phyloP scores from a whole-genome alignment of 2,797 vertebrate genomes.

The Spinus olivaceus region DNA sequence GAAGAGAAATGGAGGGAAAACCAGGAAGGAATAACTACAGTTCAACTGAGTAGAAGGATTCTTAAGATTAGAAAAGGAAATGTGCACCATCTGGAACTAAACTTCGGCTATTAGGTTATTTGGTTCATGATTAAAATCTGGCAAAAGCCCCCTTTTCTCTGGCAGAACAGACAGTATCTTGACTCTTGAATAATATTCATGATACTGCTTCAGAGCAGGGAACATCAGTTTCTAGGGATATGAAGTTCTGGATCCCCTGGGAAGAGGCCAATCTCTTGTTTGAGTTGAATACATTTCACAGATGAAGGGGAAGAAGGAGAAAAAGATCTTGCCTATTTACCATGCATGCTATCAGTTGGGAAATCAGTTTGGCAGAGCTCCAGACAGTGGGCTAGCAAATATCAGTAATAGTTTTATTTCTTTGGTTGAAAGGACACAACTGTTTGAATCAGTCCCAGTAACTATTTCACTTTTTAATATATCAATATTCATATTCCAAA shows the following conservation, averaged over 20 bases:
- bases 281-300: conserved; percentile 18
- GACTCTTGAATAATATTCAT: conserved; percentile 43
- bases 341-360: not conserved
- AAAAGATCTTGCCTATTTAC: conserved; percentile 1
- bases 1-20: not conserved
- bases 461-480: not conserved
- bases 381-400: not conserved
- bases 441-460: not conserved
- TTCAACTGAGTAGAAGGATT: conserved; percentile 10
- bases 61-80: conserved; percentile 41
- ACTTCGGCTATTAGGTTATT: conserved; percentile 54
- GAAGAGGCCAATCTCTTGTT: conserved; percentile 25
- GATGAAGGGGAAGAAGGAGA: conserved; percentile 11
- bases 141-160: conserved; percentile 42
- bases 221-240: conserved; percentile 23
- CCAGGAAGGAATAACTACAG: not conserved
- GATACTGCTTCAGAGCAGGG: conserved; percentile 22
- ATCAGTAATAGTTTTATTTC: not conserved
- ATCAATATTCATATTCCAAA: not conserved
- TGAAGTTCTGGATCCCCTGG: conserved; percentile 20
- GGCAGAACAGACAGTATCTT: conserved; percentile 60
- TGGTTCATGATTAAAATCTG: conserved; percentile 54
- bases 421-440: not conserved
- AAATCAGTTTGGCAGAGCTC: not conserved
- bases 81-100: conserved; percentile 51